These are phyloP conservation scores for Hippocampus barbouri DNA, from an alignment of 2,113 vertebrate species.

Conservation along the genomic window DNA sequence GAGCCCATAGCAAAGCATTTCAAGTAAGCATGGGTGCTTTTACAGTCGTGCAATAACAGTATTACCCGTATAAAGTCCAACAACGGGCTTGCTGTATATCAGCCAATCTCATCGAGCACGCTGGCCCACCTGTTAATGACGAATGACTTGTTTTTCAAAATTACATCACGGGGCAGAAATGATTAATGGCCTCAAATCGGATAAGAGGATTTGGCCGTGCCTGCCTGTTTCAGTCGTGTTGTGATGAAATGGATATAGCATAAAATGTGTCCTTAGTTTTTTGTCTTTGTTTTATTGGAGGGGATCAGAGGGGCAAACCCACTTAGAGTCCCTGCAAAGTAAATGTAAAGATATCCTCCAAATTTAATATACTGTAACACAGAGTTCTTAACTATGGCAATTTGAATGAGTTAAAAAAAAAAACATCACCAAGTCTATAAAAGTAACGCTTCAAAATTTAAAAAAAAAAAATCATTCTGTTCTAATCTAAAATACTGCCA, in stretches of 20 bases:
- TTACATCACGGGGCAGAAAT: constrained; percentile 60
- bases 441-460: no score
- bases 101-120: constrained; percentile 20
- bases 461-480: no score
- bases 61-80: constrained; percentile 43
- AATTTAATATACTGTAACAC: no score
- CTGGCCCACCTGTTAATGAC: constrained; percentile 53
- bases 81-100: constrained; percentile 9
- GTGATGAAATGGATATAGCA: constrained; percentile 62
- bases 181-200: constrained; percentile 64
- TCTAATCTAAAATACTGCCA: no score
- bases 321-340: not conserved
- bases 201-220: constrained; percentile 59
- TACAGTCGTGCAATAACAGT: constrained; percentile 41
- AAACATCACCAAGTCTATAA: no score
- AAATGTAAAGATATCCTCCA: no score
- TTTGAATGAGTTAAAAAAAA: no score
- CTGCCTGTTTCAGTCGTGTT: constrained; percentile 56
- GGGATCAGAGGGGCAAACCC: constrained; percentile 15
- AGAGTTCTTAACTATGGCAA: no score
- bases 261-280: constrained; percentile 42
- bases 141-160: constrained; percentile 56
- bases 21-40: constrained; percentile 41
- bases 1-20: constrained; percentile 22
- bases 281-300: constrained; percentile 36